Evolutionary conservation across 2,797 vertebrate species (phyloP).

Genomic region (Poeciliopsis turneri): DNA sequence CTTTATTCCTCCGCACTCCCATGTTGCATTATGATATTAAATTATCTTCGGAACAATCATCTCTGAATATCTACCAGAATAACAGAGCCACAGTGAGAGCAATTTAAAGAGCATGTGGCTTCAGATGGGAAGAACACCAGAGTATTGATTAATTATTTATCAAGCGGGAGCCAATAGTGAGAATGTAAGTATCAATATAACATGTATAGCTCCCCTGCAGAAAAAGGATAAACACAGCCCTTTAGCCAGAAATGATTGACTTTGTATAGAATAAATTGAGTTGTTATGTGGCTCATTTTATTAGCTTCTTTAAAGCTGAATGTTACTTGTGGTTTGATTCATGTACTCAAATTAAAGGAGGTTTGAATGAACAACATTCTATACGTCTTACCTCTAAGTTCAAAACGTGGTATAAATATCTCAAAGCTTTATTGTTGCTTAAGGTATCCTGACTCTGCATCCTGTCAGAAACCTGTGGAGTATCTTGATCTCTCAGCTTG

Average conservation of each 20-base stretch:
- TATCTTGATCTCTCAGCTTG: slow-evolving; percentile 33
- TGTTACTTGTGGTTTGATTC: slow-evolving; percentile 14
- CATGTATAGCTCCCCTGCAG: slow-evolving; percentile 14
- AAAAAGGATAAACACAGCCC: slow-evolving; percentile 45
- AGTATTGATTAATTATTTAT: slow-evolving; percentile 64
- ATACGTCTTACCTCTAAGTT: neutral
- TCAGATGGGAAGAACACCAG: slow-evolving; percentile 35
- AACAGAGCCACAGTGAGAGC: slow-evolving; percentile 3
- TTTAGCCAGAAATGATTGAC: slow-evolving; percentile 20
- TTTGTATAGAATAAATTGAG: slow-evolving; percentile 23
- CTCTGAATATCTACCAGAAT: slow-evolving; percentile 19
- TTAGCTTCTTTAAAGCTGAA: slow-evolving; percentile 14
- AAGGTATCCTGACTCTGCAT: slow-evolving; percentile 16
- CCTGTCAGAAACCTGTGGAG: slow-evolving; percentile 16
- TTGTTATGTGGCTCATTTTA: slow-evolving; percentile 15
- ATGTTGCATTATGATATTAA: slow-evolving; percentile 9
- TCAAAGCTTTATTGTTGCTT: slow-evolving; percentile 1
- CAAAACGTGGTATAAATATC: neutral
- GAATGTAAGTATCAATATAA: slow-evolving; percentile 36
- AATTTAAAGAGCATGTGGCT: slow-evolving; percentile 27
- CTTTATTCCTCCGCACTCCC: slow-evolving; percentile 33
- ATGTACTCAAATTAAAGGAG: neutral
- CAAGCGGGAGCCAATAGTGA: slow-evolving; percentile 35
- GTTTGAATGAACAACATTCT: neutral
- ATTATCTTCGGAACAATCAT: slow-evolving; percentile 7